Conservation (phyloP, 2,113 vertebrate species). For the Leucopternis melanops region DNA sequence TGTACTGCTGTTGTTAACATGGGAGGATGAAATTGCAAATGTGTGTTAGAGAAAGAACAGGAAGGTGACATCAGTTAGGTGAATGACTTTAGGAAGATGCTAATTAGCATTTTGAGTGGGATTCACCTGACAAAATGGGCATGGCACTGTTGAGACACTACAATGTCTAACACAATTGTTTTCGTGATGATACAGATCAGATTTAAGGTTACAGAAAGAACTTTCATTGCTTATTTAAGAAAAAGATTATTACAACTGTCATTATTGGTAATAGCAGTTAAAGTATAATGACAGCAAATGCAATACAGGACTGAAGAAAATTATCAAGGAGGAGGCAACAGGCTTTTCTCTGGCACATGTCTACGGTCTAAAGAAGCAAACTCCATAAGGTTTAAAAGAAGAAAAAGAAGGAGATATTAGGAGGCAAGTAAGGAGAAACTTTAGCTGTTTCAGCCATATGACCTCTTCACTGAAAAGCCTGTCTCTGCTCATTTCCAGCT, state of each 20-base stretch:
- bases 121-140: background rate
- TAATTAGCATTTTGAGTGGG: background rate
- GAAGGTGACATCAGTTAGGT: background rate
- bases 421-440: background rate
- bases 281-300: background rate
- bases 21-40: background rate
- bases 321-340: background rate
- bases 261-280: background rate
- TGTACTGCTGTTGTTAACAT: background rate
- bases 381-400: background rate
- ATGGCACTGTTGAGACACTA: too few relatives aligned
- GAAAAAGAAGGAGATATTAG: background rate
- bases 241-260: background rate
- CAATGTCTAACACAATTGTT: background rate
- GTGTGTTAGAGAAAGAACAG: background rate
- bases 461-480: background rate
- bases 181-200: background rate
- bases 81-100: background rate
- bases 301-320: background rate
- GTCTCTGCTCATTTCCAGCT: background rate
- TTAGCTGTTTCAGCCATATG: background rate
- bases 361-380: background rate
- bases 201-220: background rate
- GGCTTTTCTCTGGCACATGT: background rate
- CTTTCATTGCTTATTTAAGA: background rate